phyloP scores from a whole-genome alignment of 2,113 vertebrate genomes.

The Oncorhynchus mykiss region DNA sequence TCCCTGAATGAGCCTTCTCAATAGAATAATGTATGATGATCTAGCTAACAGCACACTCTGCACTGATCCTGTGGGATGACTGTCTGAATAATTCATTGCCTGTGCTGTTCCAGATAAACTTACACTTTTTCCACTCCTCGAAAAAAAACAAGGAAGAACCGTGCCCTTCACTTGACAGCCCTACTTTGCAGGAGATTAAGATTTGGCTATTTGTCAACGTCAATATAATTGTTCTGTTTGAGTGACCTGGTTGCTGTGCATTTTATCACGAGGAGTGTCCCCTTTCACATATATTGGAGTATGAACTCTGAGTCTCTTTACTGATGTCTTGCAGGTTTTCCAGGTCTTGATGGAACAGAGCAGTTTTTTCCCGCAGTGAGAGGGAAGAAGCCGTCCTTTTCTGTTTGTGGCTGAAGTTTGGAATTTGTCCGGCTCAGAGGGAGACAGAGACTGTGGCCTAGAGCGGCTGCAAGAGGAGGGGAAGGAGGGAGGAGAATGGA shows the following conservation, averaged over 20 bases:
- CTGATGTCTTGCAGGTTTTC: neutral
- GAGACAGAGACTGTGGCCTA: neutral
- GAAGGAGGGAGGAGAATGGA: slow-evolving; percentile 76
- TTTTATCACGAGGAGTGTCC: neutral
- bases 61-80: neutral
- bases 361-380: slow-evolving; percentile 12
- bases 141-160: neutral
- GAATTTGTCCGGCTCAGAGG: neutral
- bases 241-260: neutral
- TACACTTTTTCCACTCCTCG: neutral
- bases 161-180: neutral
- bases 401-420: neutral
- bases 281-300: neutral
- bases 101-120: neutral
- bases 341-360: slow-evolving; percentile 19
- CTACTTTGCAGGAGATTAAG: neutral
- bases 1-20: neutral
- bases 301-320: neutral
- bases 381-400: neutral
- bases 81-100: neutral
- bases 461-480: neutral
- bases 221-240: neutral
- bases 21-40: neutral
- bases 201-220: neutral
- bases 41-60: neutral